Percentiles rank a stretch among this genome's conserved stretches.
Evolutionary conservation across 2,888 invertebrate species (phyloP).

Genomic region (Lithosia quadra): DNA sequence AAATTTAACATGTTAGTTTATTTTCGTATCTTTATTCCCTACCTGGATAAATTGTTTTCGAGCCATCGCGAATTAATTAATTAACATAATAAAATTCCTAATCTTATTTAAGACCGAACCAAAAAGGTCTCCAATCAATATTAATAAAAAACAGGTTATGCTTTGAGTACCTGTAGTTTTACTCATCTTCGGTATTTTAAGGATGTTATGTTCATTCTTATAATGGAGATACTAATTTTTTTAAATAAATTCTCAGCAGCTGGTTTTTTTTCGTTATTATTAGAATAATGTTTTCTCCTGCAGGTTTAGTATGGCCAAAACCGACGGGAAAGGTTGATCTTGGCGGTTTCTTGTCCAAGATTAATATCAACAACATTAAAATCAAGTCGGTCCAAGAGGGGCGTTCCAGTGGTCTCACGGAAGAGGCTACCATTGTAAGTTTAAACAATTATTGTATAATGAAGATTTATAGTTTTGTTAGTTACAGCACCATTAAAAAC

Average conservation of each 20-base stretch:
- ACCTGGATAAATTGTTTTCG: neutral
- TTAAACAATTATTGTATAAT: neutral
- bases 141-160: neutral
- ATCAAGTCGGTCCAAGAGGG: conserved; percentile 74
- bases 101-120: neutral
- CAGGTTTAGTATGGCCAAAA: conserved; percentile 88
- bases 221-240: too few species aligned
- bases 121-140: neutral
- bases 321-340: conserved; percentile 87
- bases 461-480: too few species aligned
- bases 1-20: neutral
- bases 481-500: too few species aligned
- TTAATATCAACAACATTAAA: conserved; percentile 82
- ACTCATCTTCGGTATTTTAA: too few species aligned
- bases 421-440: conserved; percentile 69
- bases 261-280: neutral
- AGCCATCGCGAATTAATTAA: neutral
- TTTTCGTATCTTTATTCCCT: neutral
- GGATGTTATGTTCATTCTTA: neutral
- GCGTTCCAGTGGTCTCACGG: conserved; percentile 62
- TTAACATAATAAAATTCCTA: neutral
- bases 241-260: too few species aligned
- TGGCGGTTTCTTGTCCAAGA: conserved; percentile 84
- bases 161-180: neutral
- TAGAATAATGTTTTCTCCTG: conserved; percentile 18